phyloP scores from a whole-genome alignment of 2,888 invertebrate genomes.

The Caenorhabditis sp. region DNA sequence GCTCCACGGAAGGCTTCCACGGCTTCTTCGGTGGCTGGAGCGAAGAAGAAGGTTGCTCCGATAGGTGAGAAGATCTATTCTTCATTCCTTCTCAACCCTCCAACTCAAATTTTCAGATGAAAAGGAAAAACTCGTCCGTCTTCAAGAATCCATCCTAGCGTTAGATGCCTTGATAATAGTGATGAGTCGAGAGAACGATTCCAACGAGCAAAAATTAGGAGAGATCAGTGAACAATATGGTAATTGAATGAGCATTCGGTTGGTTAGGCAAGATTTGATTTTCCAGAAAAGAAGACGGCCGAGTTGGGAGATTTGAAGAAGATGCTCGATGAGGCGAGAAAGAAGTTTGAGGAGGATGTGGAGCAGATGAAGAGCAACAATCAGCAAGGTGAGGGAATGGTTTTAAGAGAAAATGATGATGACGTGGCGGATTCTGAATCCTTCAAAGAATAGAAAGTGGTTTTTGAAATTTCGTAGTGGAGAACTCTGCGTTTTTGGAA shows the following conservation, averaged over 20 bases:
- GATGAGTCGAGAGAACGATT: conserved; percentile 27
- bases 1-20: conserved; percentile 32
- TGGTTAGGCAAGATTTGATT: background rate
- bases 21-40: conserved; percentile 33
- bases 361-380: conserved; percentile 59
- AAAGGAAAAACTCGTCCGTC: conserved; percentile 62
- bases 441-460: background rate
- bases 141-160: conserved; percentile 45
- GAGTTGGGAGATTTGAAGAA: conserved; percentile 44
- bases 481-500: too few relatives aligned
- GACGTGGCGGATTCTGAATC: conserved; percentile 17
- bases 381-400: conserved; percentile 49
- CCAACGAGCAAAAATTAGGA: conserved; percentile 41
- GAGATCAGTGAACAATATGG: conserved; percentile 45
- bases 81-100: too few relatives aligned
- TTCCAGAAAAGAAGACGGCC: conserved; percentile 47
- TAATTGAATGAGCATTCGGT: background rate
- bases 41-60: conserved; percentile 37
- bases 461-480: too few relatives aligned
- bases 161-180: conserved; percentile 60
- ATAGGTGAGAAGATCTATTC: too few relatives aligned
- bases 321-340: conserved; percentile 50
- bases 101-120: conserved; percentile 49
- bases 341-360: conserved; percentile 52
- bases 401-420: background rate